These are phyloP conservation scores for Zelleria hepariella DNA, from an alignment of 2,888 invertebrate genomes.

Conservation along the genomic window DNA sequence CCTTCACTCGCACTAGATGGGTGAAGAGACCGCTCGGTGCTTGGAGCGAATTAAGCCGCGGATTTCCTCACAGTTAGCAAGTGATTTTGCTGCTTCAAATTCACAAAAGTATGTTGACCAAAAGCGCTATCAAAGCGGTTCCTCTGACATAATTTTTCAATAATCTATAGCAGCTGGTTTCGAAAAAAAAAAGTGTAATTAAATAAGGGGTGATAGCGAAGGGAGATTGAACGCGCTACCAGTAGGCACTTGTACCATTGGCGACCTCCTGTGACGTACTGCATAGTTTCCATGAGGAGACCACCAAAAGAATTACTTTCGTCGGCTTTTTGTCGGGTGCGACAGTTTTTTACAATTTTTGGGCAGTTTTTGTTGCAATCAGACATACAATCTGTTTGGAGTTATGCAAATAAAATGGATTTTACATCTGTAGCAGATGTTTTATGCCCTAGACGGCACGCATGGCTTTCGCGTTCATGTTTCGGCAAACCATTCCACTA, in stretches of 20 bases:
- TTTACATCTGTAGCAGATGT: not conserved
- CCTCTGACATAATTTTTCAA: too few species aligned
- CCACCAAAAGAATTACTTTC: not conserved
- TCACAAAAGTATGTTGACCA: too few species aligned
- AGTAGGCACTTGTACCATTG: not conserved
- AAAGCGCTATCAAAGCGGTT: too few species aligned
- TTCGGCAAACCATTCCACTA: too few species aligned
- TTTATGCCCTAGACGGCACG: too few species aligned
- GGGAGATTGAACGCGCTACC: constrained; percentile 28
- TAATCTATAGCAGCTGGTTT: not conserved
- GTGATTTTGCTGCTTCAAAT: too few species aligned
- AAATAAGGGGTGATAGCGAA: constrained; percentile 38
- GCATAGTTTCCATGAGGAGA: not conserved
- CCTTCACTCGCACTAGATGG: too few species aligned
- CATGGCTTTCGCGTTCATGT: too few species aligned
- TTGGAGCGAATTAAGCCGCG: too few species aligned
- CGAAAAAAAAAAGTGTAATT: constrained; percentile 28
- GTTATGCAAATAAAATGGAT: not conserved
- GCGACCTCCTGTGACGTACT: not conserved
- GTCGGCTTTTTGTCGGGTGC: not conserved
- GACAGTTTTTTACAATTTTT: constrained; percentile 12
- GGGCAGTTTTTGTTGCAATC: constrained; percentile 4
- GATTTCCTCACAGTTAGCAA: too few species aligned
- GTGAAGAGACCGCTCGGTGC: too few species aligned
- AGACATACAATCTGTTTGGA: not conserved